Conservation (phyloP, 2,113 vertebrate genomes). For the Bombycilla garrulus region DNA sequence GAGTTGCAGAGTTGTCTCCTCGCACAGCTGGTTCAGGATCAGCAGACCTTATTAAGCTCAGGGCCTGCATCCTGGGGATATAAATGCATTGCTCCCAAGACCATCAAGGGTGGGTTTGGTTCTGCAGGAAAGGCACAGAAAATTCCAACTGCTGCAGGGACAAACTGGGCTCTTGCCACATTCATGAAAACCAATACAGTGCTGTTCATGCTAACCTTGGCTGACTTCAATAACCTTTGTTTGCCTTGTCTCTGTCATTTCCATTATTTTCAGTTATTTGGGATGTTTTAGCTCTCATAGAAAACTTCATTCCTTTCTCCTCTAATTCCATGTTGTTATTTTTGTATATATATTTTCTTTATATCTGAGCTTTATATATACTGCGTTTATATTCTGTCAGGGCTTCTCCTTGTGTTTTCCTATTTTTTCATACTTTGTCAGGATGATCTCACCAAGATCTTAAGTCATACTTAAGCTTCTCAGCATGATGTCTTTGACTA, state of each 20-base stretch:
- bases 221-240: neutral
- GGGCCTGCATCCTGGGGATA: accelerated
- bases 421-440: neutral
- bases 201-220: neutral
- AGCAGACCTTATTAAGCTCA: neutral
- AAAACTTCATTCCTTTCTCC: neutral
- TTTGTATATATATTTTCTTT: neutral
- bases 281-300: neutral
- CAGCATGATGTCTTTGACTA: neutral
- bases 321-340: neutral
- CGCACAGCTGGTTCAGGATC: neutral
- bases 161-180: neutral
- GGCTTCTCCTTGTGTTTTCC: neutral
- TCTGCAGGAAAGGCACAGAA: neutral
- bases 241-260: neutral
- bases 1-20: neutral
- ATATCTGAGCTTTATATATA: neutral
- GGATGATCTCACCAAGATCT: neutral
- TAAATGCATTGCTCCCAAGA: neutral
- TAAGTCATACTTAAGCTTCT: neutral
- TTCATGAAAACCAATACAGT: neutral
- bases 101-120: neutral
- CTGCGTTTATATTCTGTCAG: neutral
- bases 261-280: neutral
- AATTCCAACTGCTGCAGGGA: neutral